Conservation (phyloP, 2,797 vertebrate species). For the Dendrocincla tyrannina region DNA sequence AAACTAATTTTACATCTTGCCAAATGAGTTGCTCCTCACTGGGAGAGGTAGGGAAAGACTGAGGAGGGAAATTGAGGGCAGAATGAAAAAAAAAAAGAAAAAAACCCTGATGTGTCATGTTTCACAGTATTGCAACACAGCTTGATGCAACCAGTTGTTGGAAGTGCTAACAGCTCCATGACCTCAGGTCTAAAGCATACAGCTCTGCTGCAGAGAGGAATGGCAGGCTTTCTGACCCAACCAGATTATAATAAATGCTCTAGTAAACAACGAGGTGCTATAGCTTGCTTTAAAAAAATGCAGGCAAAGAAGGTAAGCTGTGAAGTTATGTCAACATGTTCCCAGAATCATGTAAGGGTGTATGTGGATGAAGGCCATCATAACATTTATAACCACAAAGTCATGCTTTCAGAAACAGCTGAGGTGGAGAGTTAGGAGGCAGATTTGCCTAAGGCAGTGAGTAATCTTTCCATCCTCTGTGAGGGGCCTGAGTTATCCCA, state of each 20-base stretch:
- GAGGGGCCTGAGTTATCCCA: background rate
- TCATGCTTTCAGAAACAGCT: background rate
- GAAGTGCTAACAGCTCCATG: background rate
- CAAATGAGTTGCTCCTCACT: background rate
- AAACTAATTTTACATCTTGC: background rate
- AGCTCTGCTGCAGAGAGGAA: background rate
- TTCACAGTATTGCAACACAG: conserved; percentile 28
- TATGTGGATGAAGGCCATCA: background rate
- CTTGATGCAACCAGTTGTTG: background rate
- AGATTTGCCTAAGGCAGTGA: background rate
- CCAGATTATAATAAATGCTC: background rate
- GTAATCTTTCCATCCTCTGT: background rate
- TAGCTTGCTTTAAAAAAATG: background rate
- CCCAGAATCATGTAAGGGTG: background rate
- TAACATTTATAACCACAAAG: background rate
- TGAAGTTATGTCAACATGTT: background rate
- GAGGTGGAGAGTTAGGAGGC: background rate
- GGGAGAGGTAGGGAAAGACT: background rate
- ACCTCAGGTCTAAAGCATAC: background rate
- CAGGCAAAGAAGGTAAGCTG: background rate
- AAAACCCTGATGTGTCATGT: background rate
- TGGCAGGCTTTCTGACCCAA: background rate
- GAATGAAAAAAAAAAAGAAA: background rate
- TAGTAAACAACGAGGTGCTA: background rate
- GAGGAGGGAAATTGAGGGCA: background rate